Conservation (phyloP, 2,888 invertebrate genomes). For the Elysia crispata region DNA sequence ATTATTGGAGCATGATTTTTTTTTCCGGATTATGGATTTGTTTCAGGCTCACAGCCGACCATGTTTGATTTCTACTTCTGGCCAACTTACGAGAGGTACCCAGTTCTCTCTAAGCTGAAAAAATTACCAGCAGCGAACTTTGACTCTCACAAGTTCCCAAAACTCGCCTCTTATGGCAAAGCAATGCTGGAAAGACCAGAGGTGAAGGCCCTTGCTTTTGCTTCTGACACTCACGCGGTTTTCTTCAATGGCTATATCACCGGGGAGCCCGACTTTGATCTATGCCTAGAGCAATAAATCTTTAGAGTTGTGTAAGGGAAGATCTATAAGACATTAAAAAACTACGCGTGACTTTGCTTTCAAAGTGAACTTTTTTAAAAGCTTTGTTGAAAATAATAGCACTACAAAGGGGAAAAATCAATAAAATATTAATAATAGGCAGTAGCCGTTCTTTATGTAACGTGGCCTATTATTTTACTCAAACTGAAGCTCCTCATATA, state of each 20-base stretch:
- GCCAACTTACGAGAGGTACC: constrained; percentile 66
- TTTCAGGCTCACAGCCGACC: constrained; percentile 53
- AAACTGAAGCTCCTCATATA: no score
- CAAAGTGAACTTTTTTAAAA: no score
- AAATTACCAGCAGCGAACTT: constrained; percentile 43
- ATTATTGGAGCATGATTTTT: neutral
- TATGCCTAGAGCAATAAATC: constrained; percentile 50
- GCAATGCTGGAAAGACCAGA: constrained; percentile 57
- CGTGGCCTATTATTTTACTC: no score
- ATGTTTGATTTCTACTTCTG: constrained; percentile 66
- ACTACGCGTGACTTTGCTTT: no score
- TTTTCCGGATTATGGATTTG: no score
- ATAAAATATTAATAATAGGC: no score
- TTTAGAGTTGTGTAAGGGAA: no score
- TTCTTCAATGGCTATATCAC: constrained; percentile 50
- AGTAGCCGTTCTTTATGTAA: no score
- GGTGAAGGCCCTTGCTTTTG: constrained; percentile 56
- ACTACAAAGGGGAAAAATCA: no score
- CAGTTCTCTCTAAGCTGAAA: constrained; percentile 46
- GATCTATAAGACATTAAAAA: no score
- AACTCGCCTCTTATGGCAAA: constrained; percentile 55
- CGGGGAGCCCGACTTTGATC: constrained; percentile 58
- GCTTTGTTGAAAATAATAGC: no score
- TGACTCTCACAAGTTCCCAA: constrained; percentile 51
- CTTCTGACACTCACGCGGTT: constrained; percentile 44